Percentiles rank a stretch among this genome's conserved stretches.
phyloP scores from a whole-genome alignment of 2,113 vertebrate genomes.

The Gila orcuttii region DNA sequence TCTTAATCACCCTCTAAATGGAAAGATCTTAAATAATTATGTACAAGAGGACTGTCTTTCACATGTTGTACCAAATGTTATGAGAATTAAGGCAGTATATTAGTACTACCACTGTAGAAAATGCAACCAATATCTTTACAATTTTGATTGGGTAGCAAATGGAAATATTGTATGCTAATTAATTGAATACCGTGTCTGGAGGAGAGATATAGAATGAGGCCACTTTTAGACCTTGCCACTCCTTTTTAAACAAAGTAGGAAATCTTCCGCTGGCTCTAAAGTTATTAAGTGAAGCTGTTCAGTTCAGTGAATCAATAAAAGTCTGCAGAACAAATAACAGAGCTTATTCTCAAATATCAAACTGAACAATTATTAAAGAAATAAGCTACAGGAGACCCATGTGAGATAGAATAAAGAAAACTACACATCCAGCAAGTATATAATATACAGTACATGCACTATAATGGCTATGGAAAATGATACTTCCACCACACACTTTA shows the following conservation, averaged over 20 bases:
- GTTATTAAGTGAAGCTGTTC: not conserved
- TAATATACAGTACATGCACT: not conserved
- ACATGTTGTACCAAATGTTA: not conserved
- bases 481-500: not conserved
- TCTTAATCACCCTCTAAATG: constrained; percentile 22
- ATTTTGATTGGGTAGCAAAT: not conserved
- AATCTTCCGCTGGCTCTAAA: not conserved
- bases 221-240: too few relatives aligned
- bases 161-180: not conserved
- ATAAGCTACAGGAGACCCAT: not conserved
- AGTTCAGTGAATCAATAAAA: not conserved
- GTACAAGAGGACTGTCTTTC: not conserved
- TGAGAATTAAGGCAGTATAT: not conserved
- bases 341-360: constrained; percentile 3
- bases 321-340: not conserved
- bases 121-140: not conserved
- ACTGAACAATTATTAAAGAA: not conserved
- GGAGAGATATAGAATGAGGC: not conserved
- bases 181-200: not conserved
- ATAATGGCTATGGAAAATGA: not conserved
- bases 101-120: not conserved
- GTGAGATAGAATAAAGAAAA: not conserved
- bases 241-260: not conserved
- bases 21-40: constrained; percentile 33
- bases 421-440: not conserved